Percentiles rank a stretch among this genome's conserved stretches.
phyloP scores from a whole-genome alignment of 2,888 invertebrate species.

The Yponomeuta plumbellus region DNA sequence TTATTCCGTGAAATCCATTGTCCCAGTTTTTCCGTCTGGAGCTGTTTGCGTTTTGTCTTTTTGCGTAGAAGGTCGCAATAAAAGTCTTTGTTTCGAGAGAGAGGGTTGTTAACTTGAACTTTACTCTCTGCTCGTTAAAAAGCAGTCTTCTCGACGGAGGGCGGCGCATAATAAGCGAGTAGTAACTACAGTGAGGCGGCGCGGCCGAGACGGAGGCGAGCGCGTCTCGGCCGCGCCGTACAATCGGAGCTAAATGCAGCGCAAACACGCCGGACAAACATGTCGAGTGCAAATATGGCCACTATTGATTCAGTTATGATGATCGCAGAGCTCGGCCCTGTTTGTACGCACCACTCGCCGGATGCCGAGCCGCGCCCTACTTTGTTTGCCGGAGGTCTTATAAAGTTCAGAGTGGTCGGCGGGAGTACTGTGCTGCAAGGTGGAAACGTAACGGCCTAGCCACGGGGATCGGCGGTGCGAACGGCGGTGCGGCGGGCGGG shows the following conservation, averaged over 20 bases:
- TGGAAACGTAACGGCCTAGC: too few species aligned
- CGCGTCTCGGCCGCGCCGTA: not conserved
- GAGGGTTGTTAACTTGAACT: not conserved
- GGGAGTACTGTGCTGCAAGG: not conserved
- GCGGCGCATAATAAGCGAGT: not conserved
- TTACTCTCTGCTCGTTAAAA: conserved; percentile 1
- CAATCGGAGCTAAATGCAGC: not conserved
- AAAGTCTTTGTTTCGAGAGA: not conserved
- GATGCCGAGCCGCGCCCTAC: not conserved
- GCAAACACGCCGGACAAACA: conserved; percentile 2
- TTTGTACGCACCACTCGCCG: not conserved
- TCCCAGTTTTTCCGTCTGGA: not conserved
- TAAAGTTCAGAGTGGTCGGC: not conserved
- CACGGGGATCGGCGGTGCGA: too few species aligned
- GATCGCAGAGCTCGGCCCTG: not conserved
- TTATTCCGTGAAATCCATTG: not conserved
- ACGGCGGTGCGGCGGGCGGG: too few species aligned
- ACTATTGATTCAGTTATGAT: not conserved
- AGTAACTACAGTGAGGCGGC: not conserved
- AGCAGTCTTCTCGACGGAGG: not conserved
- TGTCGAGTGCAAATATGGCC: not conserved
- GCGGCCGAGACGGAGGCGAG: not conserved
- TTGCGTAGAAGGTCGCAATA: not conserved
- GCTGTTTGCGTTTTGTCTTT: not conserved
- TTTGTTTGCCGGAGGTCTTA: not conserved